A percentile compares a stretch with the other conserved stretches of the same genome.
Evolutionary conservation across 2,113 vertebrate genomes (phyloP).

Genomic region (Ophthalmolycus amberensis): DNA sequence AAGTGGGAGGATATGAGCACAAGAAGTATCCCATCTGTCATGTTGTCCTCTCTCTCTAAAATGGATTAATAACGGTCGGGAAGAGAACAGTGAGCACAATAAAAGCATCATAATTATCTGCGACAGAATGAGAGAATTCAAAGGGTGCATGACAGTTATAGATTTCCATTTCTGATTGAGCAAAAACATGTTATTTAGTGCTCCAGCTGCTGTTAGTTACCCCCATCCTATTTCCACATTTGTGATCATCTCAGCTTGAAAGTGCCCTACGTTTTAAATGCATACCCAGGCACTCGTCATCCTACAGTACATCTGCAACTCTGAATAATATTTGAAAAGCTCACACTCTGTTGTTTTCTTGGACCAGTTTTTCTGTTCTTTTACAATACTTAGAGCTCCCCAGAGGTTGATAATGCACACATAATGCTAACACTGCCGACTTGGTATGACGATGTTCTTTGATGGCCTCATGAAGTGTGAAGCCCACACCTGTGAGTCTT

Average conservation of each 20-base stretch:
- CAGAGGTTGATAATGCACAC: neutral
- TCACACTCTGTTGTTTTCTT: neutral
- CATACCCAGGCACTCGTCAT: neutral
- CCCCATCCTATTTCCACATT: neutral
- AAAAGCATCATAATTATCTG: conserved; percentile 47
- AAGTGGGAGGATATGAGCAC: conserved; percentile 63
- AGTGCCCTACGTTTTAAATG: neutral
- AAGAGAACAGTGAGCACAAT: conserved; percentile 51
- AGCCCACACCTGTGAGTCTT: conserved; percentile 23
- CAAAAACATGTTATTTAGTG: neutral
- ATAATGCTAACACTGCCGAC: neutral
- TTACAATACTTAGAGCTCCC: neutral
- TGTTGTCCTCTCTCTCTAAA: conserved; percentile 62
- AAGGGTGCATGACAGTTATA: conserved; percentile 7
- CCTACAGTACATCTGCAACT: neutral
- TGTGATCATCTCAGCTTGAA: neutral
- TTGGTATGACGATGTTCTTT: neutral
- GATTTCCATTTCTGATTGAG: neutral
- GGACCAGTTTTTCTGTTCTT: neutral
- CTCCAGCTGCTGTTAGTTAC: neutral
- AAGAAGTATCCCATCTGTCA: conserved; percentile 78
- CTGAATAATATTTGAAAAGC: neutral
- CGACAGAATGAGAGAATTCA: neutral
- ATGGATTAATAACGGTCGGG: conserved; percentile 60
- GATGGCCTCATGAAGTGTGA: conserved; percentile 39